Base-by-base conservation (phyloP, 2,797 vertebrate genomes). In the Eupleurogrammus muticus region DNA sequence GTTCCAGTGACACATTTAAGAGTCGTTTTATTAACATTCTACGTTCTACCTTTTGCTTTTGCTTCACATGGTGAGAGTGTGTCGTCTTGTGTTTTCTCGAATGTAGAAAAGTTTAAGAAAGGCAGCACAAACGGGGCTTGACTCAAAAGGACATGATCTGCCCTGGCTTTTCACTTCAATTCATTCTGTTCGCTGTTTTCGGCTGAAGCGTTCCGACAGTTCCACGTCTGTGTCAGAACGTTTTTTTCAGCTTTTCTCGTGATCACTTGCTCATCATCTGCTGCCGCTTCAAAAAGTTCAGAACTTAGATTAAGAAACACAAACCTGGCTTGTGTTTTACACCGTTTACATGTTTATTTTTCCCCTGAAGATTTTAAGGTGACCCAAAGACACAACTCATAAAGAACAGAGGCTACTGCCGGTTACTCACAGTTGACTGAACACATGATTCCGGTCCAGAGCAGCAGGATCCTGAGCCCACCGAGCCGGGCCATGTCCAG, bases 401-500 rank as follows among this genome's bases (percentile, higher is more conserved):
- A 40, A 52, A 53, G 51, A 14, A 23, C 2, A 9, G n/a, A n/a
- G n/a, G n/a, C n/a, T n/a, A n/a, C n/a, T n/a, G n/a, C 7, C 0
- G 20, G 5, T 54, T 87, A 95, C 94, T 95, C 84, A 95, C 94
- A 81, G 79, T 44, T 63, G 59, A 73, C 79, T 46, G 86, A 44
- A 82, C 72, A 76, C 70, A 95, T 80, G 84, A 96, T 77, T 10
- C 75, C 87, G 57, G 92, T 79, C 68, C 80, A 93, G 70, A 97
- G 85, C 28, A 92, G 90, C 89, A 96, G 85, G 73, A 94, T 76
- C 86, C 87, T 92, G 81, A 95, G 89, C 88, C 93, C 94, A 87
- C 85, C 70, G 85, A 90, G 86, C 92, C 93, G 94, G 89, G 93
- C 96, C 95, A 96, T 96, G 80, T 94, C 94, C 94, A 92, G 88